A percentile compares a stretch with the other conserved stretches of the same genome.
phyloP scores from a whole-genome alignment of 2,888 invertebrate species.

The Fragum whitleyi region DNA sequence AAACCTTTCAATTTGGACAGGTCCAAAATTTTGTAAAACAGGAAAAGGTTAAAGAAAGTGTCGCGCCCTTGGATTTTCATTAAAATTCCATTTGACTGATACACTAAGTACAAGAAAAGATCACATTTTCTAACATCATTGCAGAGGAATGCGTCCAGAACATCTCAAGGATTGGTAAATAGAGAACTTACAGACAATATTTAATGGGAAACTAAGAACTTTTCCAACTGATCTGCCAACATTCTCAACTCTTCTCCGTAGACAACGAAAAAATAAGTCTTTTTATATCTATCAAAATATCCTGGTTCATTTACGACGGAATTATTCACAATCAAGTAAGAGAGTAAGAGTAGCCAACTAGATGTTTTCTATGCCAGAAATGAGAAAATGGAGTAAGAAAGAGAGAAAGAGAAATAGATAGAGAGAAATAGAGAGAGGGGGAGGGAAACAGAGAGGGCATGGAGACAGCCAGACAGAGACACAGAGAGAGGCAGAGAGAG shows the following conservation, averaged over 20 bases:
- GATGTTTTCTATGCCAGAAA: not conserved
- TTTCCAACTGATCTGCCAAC: not conserved
- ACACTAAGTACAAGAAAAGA: not conserved
- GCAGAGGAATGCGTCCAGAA: constrained; percentile 8
- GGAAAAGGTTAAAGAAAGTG: no score
- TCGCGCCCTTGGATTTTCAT: not conserved
- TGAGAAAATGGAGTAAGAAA: not conserved
- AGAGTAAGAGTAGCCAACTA: not conserved
- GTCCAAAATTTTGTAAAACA: no score
- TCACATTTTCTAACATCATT: constrained; percentile 1
- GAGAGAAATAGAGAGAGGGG: no score
- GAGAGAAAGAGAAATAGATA: not conserved
- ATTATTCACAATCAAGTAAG: not conserved
- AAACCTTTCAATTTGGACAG: no score
- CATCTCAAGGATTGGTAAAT: constrained; percentile 9
- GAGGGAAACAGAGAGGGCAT: not conserved
- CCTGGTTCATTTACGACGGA: not conserved
- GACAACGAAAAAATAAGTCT: no score
- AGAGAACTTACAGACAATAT: not conserved
- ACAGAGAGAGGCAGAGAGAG: not conserved
- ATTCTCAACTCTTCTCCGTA: not conserved
- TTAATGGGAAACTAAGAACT: not conserved
- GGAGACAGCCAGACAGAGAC: not conserved
- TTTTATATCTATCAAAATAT: not conserved
- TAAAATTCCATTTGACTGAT: not conserved